Conservation (phyloP, 1,140 invertebrate genomes). For the Danaus plexippus region DNA sequence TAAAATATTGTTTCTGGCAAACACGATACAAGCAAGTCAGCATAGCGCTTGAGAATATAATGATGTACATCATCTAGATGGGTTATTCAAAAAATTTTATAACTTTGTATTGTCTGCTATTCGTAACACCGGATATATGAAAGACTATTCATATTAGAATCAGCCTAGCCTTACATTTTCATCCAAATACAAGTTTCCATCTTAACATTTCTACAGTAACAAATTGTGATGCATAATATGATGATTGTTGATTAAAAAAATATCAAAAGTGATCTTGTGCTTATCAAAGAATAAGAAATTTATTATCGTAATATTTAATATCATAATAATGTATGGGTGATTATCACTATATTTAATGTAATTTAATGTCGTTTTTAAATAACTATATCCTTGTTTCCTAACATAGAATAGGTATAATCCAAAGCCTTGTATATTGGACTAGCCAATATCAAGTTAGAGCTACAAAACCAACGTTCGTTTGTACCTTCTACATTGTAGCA, state of each 20-base stretch:
- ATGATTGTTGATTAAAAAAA: too few relatives aligned
- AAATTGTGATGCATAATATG: too few relatives aligned
- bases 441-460: conserved; percentile 59
- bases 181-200: too few relatives aligned
- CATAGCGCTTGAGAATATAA: conserved; percentile 25
- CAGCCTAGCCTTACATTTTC: too few relatives aligned
- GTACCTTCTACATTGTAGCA: conserved; percentile 40
- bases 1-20: conserved; percentile 64
- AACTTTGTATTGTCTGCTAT: too few relatives aligned
- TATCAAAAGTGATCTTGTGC: background rate
- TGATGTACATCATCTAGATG: conserved; percentile 15
- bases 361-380: conserved; percentile 2
- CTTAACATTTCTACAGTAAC: too few relatives aligned
- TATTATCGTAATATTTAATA: background rate
- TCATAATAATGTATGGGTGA: too few relatives aligned
- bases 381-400: conserved; percentile 22
- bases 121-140: too few relatives aligned
- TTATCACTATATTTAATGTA: background rate
- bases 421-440: conserved; percentile 45
- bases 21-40: conserved; percentile 49
- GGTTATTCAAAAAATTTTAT: background rate
- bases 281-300: background rate
- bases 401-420: conserved; percentile 45
- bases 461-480: conserved; percentile 43
- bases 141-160: too few relatives aligned